Conservation (phyloP, 1,140 invertebrate species). For the Ctenoplectra terminalis region DNA sequence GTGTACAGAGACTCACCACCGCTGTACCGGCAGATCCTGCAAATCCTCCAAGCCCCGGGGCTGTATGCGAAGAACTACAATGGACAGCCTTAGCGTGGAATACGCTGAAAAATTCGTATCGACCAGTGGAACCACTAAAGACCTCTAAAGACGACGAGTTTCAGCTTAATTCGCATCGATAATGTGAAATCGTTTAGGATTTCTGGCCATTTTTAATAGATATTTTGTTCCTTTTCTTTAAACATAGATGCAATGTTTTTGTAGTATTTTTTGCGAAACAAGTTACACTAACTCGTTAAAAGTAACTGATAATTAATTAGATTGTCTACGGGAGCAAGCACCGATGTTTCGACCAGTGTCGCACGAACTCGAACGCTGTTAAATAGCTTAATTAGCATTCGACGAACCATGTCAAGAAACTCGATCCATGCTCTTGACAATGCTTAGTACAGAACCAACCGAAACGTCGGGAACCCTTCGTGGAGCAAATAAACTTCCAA, state of each 20-base stretch:
- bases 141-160: background rate
- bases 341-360: background rate
- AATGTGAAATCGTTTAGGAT: no score
- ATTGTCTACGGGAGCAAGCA: background rate
- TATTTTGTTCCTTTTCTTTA: no score
- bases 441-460: background rate
- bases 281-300: no score
- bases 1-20: conserved; percentile 23
- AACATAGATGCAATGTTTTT: no score
- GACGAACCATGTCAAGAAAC: conserved; percentile 1
- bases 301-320: no score
- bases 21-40: conserved; percentile 32
- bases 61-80: conserved; percentile 35
- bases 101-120: conserved; percentile 21
- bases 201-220: no score
- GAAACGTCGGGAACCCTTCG: background rate
- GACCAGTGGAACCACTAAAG: background rate
- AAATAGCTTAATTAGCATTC: background rate
- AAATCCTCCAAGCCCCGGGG: conserved; percentile 45
- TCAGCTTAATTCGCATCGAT: background rate
- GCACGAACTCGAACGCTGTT: background rate
- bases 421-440: background rate
- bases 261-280: no score
- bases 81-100: conserved; percentile 24
- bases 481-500: conserved; percentile 34